Conservation (phyloP, 2,797 vertebrate genomes). For the Gymnoscopelus microlampas region DNA sequence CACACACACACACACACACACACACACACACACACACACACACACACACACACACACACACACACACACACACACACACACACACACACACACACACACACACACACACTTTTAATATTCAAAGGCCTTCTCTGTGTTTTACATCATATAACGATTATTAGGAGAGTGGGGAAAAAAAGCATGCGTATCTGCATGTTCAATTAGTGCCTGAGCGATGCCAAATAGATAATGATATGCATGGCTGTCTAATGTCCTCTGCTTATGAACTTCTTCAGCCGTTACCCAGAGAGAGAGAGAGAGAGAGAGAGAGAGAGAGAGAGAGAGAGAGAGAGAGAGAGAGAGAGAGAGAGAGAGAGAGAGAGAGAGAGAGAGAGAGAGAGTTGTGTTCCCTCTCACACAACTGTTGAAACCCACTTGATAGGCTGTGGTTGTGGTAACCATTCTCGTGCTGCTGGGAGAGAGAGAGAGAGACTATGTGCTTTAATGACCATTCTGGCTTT, state of each 20-base stretch:
- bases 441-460: slow-evolving; percentile 59
- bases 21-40: too few relatives aligned
- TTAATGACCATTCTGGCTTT: slow-evolving; percentile 77
- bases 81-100: too few relatives aligned
- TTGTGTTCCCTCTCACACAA: slow-evolving; percentile 71
- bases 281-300: slow-evolving; percentile 53
- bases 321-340: slow-evolving; percentile 56
- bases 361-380: slow-evolving; percentile 51
- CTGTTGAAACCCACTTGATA: slow-evolving; percentile 82
- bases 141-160: slow-evolving; percentile 81
- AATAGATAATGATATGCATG: slow-evolving; percentile 75
- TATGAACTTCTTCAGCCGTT: slow-evolving; percentile 71
- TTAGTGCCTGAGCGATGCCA: slow-evolving; percentile 75
- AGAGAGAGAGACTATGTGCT: slow-evolving; percentile 60
- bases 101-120: slow-evolving; percentile 49
- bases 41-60: too few relatives aligned
- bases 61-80: too few relatives aligned
- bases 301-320: slow-evolving; percentile 57
- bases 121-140: slow-evolving; percentile 72
- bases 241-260: slow-evolving; percentile 75
- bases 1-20: too few relatives aligned
- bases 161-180: slow-evolving; percentile 71
- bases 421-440: slow-evolving; percentile 72
- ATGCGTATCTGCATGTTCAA: slow-evolving; percentile 82
- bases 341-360: slow-evolving; percentile 54